Evolutionary conservation across 2,113 vertebrate species (phyloP).

Genomic region (Mormoops blainvillei): DNA sequence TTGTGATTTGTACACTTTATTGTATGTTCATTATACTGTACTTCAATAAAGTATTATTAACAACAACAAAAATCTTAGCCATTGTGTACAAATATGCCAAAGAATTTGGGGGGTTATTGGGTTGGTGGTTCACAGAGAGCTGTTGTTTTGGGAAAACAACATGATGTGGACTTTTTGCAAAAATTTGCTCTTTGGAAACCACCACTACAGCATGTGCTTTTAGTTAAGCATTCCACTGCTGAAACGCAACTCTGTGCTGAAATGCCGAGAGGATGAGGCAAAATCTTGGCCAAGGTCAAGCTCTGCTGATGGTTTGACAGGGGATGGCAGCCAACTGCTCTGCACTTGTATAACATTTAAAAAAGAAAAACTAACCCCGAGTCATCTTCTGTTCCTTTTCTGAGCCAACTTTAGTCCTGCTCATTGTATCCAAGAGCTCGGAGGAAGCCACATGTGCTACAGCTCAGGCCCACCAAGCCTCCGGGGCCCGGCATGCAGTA

Average conservation of each 20-base stretch:
- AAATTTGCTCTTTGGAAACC: conserved; percentile 23
- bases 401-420: conserved; percentile 47
- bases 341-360: conserved; percentile 53
- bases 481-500: not conserved
- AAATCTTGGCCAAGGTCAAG: conserved; percentile 71
- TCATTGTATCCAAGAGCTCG: conserved; percentile 19
- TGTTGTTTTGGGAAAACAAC: conserved; percentile 52
- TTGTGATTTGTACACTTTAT: not conserved
- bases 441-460: not conserved
- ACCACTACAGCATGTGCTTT: conserved; percentile 43
- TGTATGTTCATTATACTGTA: not conserved
- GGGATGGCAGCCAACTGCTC: conserved; percentile 43
- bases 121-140: conserved; percentile 9
- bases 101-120: not conserved
- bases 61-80: not conserved
- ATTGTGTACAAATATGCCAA: not conserved
- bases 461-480: not conserved
- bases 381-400: conserved; percentile 47
- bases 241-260: conserved; percentile 51
- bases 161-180: conserved; percentile 5
- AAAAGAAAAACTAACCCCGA: conserved; percentile 47
- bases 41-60: not conserved
- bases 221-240: conserved; percentile 64
- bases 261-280: conserved; percentile 27
- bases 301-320: conserved; percentile 39